Evolutionary conservation across 2,888 invertebrate species (phyloP), one percentile per base, ranked within the genome.

Genomic region (Imbricaverruca yamaguchii): DNA sequence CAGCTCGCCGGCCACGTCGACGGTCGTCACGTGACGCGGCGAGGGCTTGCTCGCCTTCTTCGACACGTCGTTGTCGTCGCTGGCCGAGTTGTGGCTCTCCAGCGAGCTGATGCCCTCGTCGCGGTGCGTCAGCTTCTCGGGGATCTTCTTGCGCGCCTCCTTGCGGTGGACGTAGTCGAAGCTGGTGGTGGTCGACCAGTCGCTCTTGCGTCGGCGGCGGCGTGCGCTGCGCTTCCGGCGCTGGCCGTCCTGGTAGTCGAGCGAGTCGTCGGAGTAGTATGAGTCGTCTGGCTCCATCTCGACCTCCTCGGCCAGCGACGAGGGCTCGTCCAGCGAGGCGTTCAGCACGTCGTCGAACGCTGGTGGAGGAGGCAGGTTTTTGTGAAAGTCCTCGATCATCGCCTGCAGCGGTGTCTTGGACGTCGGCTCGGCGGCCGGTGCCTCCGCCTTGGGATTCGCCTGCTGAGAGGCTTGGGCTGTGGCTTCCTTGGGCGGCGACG

Each of bases 191-290:
- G 79, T 79, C 6, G 79, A 79, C 79, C 79, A 79, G 57, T 79
- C 79, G 25, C 79, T 79, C 79, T 79, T 79, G 13, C 79, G 79
- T 3, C 79, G 79, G 1, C 79, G 57, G 23, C 79, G 79, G 57
- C 79, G 79, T 23, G 56, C 18, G 23, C 79, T 15, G 23, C 79
- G 56, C 15, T 74, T 18, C 25, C 18, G 23, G 3, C 53, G 12
- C 21, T 61, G 25, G 15, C 80, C 80, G 9, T 77, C 79, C 53
- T 82, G 81, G n/a, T 83, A 83, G 59, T 84, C 83, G 0, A 94
- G 88, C 25, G 94, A 94, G 87, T 94, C 94, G 87, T 94, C 94
- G 55, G 94, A 94, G 87, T 94, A 94, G 85, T 82, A 81, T 21
- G 80, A 80, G n/a, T 80, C 81, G n/a, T 80, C 21, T 67, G 79